Percentiles rank a stretch among this genome's conserved stretches.
phyloP scores from a whole-genome alignment of 2,113 vertebrate species.

The Entosphenus tridentatus region DNA sequence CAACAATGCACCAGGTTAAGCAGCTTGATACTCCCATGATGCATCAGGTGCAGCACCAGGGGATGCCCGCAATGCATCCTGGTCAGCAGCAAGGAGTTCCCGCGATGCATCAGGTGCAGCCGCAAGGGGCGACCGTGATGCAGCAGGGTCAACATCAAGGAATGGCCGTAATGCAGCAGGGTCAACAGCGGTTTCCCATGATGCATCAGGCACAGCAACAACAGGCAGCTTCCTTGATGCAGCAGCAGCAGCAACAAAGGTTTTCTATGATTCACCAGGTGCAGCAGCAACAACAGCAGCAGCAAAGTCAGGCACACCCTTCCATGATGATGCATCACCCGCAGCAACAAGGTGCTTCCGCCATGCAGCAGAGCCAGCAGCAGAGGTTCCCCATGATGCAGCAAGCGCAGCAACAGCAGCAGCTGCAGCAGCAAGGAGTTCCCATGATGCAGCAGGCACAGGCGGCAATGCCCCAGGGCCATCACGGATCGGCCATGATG shows the following conservation, averaged over 20 bases:
- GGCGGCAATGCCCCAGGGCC: background rate
- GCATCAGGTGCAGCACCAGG: slow-evolving; percentile 8
- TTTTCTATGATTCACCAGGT: too few relatives aligned
- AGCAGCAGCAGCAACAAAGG: slow-evolving; percentile 8
- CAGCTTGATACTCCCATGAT: slow-evolving; percentile 4
- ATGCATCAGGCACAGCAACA: slow-evolving; percentile 8
- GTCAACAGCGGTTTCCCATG: background rate
- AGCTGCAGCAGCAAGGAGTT: slow-evolving; percentile 12
- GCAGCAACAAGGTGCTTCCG: slow-evolving; percentile 1
- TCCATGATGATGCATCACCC: slow-evolving; percentile 4
- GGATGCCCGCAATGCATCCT: slow-evolving; percentile 6
- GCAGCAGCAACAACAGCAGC: background rate
- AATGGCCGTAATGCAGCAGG: background rate
- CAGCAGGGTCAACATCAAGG: slow-evolving; percentile 7
- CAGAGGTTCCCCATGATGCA: slow-evolving; percentile 6
- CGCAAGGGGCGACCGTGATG: background rate
- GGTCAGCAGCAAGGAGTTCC: slow-evolving; percentile 18
- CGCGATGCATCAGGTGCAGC: slow-evolving; percentile 18
- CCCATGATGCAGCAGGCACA: slow-evolving; percentile 13
- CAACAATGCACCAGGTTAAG: too few relatives aligned
- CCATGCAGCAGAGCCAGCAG: slow-evolving; percentile 6
- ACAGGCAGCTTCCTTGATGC: background rate
- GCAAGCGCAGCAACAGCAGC: slow-evolving; percentile 7
- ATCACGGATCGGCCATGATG: too few relatives aligned
- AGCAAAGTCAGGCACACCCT: background rate